phyloP scores from a whole-genome alignment of 2,797 vertebrate species.

The Streptopelia turtur region DNA sequence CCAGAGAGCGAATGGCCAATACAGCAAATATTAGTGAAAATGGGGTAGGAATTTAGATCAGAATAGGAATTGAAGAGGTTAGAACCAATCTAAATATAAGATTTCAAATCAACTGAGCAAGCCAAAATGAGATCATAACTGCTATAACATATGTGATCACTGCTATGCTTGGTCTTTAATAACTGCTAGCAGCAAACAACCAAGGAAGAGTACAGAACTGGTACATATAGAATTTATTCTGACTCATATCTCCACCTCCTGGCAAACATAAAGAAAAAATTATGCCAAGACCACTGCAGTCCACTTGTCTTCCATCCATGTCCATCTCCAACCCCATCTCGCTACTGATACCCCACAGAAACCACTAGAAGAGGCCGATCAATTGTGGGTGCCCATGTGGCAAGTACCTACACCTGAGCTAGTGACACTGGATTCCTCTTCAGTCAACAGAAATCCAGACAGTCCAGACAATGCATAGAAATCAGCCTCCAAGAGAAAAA shows the following conservation, averaged over 20 bases:
- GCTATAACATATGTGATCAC: background rate
- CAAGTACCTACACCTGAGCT: background rate
- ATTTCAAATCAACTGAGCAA: background rate
- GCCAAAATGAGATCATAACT: background rate
- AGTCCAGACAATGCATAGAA: background rate
- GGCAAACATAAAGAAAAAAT: background rate
- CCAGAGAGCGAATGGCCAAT: background rate
- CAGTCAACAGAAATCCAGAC: background rate
- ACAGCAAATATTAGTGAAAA: background rate
- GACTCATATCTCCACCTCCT: background rate
- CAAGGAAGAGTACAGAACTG: background rate
- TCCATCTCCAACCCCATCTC: too few relatives aligned
- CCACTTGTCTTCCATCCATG: background rate
- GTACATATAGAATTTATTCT: background rate
- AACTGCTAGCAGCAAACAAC: background rate
- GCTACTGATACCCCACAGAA: background rate
- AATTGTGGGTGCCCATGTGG: too few relatives aligned
- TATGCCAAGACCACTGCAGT: rapidly evolving
- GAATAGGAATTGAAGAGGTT: background rate
- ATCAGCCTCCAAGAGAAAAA: background rate
- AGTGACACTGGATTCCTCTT: background rate
- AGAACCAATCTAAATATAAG: background rate
- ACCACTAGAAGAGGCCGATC: background rate
- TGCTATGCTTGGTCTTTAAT: background rate
- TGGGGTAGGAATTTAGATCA: background rate